phyloP scores from a whole-genome alignment of 2,797 vertebrate genomes.

The Limnodromus scolopaceus region DNA sequence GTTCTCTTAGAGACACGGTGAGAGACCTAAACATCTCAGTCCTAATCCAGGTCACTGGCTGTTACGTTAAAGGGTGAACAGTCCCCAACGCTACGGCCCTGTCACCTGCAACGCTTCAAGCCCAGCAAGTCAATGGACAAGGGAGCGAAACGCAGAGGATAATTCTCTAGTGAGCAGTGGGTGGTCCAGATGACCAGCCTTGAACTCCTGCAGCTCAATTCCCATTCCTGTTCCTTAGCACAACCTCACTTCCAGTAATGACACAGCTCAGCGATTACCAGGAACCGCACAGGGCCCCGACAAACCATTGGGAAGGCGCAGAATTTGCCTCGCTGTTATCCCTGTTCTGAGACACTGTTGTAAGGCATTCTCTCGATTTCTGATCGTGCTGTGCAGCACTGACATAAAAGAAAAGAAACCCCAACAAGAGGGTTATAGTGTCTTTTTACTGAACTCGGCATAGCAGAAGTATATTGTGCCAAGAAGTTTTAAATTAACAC shows the following conservation, averaged over 20 bases:
- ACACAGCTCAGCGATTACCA: background rate
- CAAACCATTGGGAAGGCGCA: fast-evolving
- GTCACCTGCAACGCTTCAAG: background rate
- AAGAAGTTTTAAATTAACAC: background rate
- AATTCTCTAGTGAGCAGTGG: background rate
- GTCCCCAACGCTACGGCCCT: fast-evolving
- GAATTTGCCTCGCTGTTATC: fast-evolving
- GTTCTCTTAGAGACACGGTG: background rate
- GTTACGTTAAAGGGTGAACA: background rate
- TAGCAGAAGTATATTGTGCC: background rate
- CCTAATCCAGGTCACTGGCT: slow-evolving; percentile 33
- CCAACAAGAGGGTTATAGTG: background rate
- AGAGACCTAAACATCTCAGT: background rate
- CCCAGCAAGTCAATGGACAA: background rate
- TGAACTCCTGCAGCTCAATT: background rate
- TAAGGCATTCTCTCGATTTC: background rate
- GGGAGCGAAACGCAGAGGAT: background rate
- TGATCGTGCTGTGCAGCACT: background rate
- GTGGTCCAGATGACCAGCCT: background rate
- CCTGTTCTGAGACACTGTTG: background rate
- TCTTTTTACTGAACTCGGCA: background rate
- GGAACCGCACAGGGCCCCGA: background rate
- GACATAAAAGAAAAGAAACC: background rate
- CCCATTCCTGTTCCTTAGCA: background rate
- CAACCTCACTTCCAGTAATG: background rate